Evolutionary conservation across 2,113 vertebrate species (phyloP).

Genomic region (Pseudorectes ferrugineus): DNA sequence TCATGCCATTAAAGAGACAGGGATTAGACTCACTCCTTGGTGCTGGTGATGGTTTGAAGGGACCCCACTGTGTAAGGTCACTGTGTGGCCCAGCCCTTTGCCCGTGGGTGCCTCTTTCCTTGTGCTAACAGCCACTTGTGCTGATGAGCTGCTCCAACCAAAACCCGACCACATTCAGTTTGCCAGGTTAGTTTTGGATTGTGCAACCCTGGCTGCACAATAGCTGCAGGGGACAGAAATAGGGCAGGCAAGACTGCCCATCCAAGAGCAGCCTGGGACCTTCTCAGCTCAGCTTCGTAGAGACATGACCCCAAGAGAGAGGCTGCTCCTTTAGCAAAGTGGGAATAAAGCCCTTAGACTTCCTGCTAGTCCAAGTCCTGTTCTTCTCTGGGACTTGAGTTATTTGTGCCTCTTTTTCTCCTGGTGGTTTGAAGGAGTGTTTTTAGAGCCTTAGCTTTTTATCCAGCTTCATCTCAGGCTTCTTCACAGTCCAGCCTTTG

Average conservation of each 20-base stretch:
- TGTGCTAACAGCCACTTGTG: neutral
- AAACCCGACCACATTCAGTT: neutral
- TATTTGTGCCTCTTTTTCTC: neutral
- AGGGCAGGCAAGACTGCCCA: neutral
- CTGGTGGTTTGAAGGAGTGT: neutral
- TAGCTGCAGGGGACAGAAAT: neutral
- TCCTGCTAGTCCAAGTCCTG: neutral
- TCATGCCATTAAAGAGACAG: neutral
- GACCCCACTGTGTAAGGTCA: neutral
- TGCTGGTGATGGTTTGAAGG: neutral
- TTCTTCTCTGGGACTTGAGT: neutral
- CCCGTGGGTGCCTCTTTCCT: neutral
- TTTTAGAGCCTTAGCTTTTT: neutral
- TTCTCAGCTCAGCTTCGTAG: neutral
- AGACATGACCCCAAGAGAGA: neutral
- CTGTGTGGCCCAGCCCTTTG: neutral
- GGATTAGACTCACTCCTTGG: neutral
- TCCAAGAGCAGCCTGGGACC: neutral
- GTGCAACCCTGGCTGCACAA: neutral
- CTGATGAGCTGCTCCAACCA: neutral
- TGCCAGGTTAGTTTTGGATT: neutral
- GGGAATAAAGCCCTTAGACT: neutral
- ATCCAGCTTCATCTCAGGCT: neutral
- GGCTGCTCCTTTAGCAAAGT: neutral
- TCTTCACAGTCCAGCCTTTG: neutral